phyloP scores from a whole-genome alignment of 2,113 vertebrate species.

The Malurus alboscapulatus region DNA sequence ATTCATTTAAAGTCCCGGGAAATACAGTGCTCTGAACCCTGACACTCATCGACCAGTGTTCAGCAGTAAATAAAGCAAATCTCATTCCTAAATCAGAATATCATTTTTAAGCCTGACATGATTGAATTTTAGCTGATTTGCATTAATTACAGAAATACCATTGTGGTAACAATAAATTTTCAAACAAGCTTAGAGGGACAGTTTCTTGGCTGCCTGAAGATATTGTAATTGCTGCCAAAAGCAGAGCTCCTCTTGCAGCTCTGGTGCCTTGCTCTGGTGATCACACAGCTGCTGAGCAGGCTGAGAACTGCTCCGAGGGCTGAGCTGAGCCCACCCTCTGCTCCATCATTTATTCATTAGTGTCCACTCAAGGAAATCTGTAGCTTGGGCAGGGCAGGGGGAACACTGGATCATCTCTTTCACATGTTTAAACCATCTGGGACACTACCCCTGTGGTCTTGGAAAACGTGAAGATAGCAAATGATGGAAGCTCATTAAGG shows the following conservation, averaged over 20 bases:
- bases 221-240: not conserved
- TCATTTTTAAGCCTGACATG: not conserved
- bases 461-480: not conserved
- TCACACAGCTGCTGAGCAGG: not conserved
- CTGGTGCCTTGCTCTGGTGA: not conserved
- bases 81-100: not conserved
- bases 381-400: not conserved
- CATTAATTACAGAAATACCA: not conserved
- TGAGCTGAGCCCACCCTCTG: not conserved
- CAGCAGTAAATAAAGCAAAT: conserved; percentile 14
- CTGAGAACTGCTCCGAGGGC: not conserved
- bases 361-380: not conserved
- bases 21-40: not conserved
- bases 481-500: not conserved
- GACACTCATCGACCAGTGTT: not conserved
- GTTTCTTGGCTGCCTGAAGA: not conserved
- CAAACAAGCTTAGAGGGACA: not conserved
- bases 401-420: not conserved
- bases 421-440: not conserved
- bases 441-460: not conserved
- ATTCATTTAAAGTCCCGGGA: not conserved
- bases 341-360: not conserved
- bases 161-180: not conserved
- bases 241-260: not conserved
- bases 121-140: conserved; percentile 2